phyloP scores from a whole-genome alignment of 2,888 invertebrate genomes.

The Teleiodes luculella region DNA sequence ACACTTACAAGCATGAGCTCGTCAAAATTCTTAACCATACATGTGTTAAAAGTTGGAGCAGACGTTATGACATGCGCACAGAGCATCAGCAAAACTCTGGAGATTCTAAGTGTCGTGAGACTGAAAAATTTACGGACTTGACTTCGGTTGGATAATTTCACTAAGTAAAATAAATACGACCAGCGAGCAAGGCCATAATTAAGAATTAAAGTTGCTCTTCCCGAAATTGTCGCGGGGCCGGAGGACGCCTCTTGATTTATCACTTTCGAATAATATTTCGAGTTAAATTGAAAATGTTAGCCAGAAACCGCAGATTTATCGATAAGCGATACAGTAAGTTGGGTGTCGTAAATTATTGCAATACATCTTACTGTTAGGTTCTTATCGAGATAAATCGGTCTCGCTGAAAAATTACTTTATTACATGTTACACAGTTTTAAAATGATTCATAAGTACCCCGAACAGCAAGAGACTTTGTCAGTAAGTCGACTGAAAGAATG shows the following conservation, averaged over 20 bases:
- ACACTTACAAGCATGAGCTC: neutral
- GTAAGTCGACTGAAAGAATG: neutral
- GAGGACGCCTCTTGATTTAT: slow-evolving; percentile 58
- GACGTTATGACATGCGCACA: neutral
- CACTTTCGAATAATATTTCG: slow-evolving; percentile 52
- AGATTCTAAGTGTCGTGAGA: neutral
- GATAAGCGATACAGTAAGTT: slow-evolving; percentile 42
- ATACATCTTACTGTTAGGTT: slow-evolving; percentile 27
- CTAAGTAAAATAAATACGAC: slow-evolving; percentile 64
- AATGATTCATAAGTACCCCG: neutral
- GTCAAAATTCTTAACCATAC: neutral
- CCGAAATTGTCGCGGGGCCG: slow-evolving; percentile 57
- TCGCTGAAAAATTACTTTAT: slow-evolving; percentile 10
- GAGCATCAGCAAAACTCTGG: neutral
- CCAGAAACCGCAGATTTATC: slow-evolving; percentile 49
- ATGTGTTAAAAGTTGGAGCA: neutral
- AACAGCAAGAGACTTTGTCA: too few relatives aligned
- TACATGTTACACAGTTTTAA: neutral
- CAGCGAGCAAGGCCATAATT: slow-evolving; percentile 60
- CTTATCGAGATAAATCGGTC: slow-evolving; percentile 21
- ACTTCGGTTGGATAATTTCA: slow-evolving; percentile 48
- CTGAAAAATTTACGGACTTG: slow-evolving; percentile 6
- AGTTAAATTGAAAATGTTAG: slow-evolving; percentile 59
- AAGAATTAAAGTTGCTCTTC: slow-evolving; percentile 66
- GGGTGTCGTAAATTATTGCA: slow-evolving; percentile 33